Conservation (phyloP, 92 coral and sea anemone species). For the Porites evermanni region DNA sequence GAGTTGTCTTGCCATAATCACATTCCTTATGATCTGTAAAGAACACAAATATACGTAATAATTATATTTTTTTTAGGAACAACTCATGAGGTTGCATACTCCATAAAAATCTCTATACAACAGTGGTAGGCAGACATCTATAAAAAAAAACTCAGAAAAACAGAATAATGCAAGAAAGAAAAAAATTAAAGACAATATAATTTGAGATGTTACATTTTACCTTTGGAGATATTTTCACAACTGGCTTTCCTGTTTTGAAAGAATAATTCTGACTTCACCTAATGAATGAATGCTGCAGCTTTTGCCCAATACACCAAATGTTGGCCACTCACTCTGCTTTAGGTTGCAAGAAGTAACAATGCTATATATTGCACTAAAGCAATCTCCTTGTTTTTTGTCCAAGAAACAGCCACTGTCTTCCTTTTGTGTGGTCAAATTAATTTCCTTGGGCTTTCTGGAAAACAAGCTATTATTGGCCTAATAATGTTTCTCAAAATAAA, state of each 20-base stretch:
- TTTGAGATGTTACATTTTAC: neutral
- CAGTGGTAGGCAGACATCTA: neutral
- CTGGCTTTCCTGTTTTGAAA: constrained; percentile 15
- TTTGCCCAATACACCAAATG: too few species aligned
- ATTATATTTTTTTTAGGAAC: neutral
- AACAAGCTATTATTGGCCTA: too few species aligned
- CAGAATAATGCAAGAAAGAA: neutral
- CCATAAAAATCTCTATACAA: neutral
- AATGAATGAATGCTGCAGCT: too few species aligned
- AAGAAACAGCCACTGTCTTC: too few species aligned
- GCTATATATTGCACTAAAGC: too few species aligned
- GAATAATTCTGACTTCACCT: too few species aligned
- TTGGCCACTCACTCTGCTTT: too few species aligned
- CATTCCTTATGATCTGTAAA: constrained; percentile 1
- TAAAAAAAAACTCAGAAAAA: neutral
- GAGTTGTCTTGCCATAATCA: constrained; percentile 6
- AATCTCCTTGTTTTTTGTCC: too few species aligned
- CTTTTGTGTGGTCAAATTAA: too few species aligned
- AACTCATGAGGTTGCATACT: neutral
- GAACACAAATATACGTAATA: neutral
- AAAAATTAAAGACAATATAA: neutral
- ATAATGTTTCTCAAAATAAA: too few species aligned
- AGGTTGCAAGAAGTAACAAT: too few species aligned
- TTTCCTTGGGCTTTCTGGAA: too few species aligned
- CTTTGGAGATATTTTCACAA: neutral